Evolutionary conservation across 2,113 vertebrate species (phyloP), one percentile per base, ranked within the genome.

Genomic region (Anhinga rufa): DNA sequence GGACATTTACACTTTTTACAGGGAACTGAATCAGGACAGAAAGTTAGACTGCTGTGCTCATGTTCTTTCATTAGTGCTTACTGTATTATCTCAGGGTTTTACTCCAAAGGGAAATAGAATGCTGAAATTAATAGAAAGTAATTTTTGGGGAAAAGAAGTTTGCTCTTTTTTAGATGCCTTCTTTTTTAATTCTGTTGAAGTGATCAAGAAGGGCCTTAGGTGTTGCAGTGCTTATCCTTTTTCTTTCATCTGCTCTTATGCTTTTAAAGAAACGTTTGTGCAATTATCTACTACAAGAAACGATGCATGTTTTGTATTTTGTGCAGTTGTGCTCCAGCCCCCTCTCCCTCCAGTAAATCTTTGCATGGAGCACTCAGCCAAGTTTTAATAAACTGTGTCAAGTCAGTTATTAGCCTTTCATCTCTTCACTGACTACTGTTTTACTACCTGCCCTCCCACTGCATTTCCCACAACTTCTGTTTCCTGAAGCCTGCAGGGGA

Each of bases 341-440:
- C 15, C 24, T 85, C 44, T 82, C 75, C 0, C 0, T 79, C 65
- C 57, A 55, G 34, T 69, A 82, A 16, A 29, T 79, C 32, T 86
- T 92, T 70, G 42, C 52, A 9, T 10, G n/a, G 80, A 75, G 9
- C 29, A 8, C 42, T 76, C 28, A 36, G 65, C 48, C 65, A 91
- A 76, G 36, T 60, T 68, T 81, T 75, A 87, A 82, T 85, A 46
- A 82, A 60, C 57, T 72, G n/a, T 54, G 38, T 82, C 18, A 32
- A 76, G 42, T 65, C 28, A 51, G 25, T 96, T 93, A 48, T 26
- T 92, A 76, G 85, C 57, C 57, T 92, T 93, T 92, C 60, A 31
- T 69, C 38, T 87, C 48, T 76, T 79, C 14, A 9, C 31, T 62
- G 21, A 68, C 29, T 31, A 24, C 19, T 92, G 19, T 46, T 82